phyloP scores from a whole-genome alignment of 1,140 invertebrate genomes.

The Ectropis grisescens region DNA sequence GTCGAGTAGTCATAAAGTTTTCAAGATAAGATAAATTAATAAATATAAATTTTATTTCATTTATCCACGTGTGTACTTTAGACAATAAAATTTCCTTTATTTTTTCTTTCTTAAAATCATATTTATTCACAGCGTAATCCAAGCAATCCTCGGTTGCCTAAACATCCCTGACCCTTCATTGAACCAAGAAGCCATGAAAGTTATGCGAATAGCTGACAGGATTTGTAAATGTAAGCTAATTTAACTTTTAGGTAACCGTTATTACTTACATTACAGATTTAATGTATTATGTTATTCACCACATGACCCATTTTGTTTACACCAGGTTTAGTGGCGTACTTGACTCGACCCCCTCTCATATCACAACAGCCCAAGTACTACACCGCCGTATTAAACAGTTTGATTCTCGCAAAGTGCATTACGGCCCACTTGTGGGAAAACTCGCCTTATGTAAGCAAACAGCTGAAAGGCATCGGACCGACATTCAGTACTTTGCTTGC shows the following conservation, averaged over 20 bases:
- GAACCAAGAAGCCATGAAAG: slow-evolving; percentile 77
- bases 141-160: slow-evolving; percentile 80
- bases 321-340: slow-evolving; percentile 59
- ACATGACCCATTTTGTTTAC: no score
- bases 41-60: no score
- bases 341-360: slow-evolving; percentile 51
- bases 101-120: no score
- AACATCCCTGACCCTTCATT: slow-evolving; percentile 76
- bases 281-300: no score
- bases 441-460: slow-evolving; percentile 77
- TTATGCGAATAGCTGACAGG: slow-evolving; percentile 77
- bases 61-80: no score
- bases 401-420: slow-evolving; percentile 77
- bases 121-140: slow-evolving; percentile 79
- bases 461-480: slow-evolving; percentile 79
- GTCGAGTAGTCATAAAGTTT: no score
- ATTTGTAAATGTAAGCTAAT: slow-evolving; percentile 79
- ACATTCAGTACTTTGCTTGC: slow-evolving; percentile 76
- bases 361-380: slow-evolving; percentile 45
- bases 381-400: slow-evolving; percentile 70
- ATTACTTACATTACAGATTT: no score
- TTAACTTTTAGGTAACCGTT: no score
- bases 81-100: no score
- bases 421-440: slow-evolving; percentile 81
- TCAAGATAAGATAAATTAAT: no score